Conservation (phyloP, 2,797 vertebrate species). For the Microctenopoma stevenorrisi region DNA sequence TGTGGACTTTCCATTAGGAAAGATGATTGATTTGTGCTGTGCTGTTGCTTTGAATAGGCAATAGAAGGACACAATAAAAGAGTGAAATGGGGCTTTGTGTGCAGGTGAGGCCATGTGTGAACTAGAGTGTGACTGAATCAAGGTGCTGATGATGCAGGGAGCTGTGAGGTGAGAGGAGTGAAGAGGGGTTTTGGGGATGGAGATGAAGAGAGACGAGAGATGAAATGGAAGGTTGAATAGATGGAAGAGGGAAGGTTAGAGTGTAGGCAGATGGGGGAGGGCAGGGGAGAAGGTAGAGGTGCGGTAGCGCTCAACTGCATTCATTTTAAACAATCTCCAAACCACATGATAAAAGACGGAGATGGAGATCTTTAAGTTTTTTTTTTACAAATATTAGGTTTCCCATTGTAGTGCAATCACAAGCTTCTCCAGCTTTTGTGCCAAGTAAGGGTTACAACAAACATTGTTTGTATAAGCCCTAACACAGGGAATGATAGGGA, state of each 20-base stretch:
- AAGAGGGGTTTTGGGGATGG: constrained; percentile 14
- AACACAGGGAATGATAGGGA: constrained; percentile 31
- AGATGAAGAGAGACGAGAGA: constrained; percentile 53
- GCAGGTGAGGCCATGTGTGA: constrained; percentile 70
- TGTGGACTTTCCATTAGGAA: constrained; percentile 85
- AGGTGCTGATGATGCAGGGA: constrained; percentile 50
- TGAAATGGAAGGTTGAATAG: constrained; percentile 58
- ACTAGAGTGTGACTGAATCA: constrained; percentile 72
- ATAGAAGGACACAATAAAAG: constrained; percentile 74
- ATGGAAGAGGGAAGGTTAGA: constrained; percentile 58
- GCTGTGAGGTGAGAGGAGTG: constrained; percentile 31
- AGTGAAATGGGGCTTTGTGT: constrained; percentile 73
- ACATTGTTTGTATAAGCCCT: constrained; percentile 59
- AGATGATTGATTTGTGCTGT: constrained; percentile 86
- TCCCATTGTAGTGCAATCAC: constrained; percentile 21
- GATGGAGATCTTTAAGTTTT: constrained; percentile 26
- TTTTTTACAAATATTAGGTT: constrained; percentile 24
- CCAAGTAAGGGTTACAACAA: constrained; percentile 37
- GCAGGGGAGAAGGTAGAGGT: constrained; percentile 54
- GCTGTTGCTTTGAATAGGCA: constrained; percentile 70
- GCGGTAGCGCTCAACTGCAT: constrained; percentile 39
- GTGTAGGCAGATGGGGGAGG: constrained; percentile 44
- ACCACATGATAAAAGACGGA: constrained; percentile 29
- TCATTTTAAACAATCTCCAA: constrained; percentile 49
- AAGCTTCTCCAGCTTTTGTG: constrained; percentile 36